These are phyloP conservation scores for Valencia hispanica DNA, from an alignment of 2,797 vertebrate genomes.

Conservation along the genomic window DNA sequence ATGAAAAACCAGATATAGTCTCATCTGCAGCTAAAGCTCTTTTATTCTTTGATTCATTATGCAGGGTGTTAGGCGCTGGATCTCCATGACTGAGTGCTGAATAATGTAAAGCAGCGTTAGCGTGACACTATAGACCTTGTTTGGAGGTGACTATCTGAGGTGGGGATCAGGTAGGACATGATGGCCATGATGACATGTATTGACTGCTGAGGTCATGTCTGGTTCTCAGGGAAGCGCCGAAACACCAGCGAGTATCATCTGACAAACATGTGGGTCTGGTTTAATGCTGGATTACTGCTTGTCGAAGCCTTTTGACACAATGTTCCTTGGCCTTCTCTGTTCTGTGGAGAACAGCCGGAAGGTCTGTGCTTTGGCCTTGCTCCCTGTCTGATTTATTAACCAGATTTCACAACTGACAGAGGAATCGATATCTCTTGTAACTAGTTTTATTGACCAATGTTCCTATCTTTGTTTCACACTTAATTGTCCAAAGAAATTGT, in stretches of 20 bases:
- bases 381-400: constrained; percentile 23
- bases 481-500: neutral
- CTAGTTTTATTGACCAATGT: too few relatives aligned
- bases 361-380: constrained; percentile 2
- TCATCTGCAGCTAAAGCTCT: constrained; percentile 48
- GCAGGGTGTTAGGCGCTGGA: constrained; percentile 58
- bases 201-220: constrained; percentile 73
- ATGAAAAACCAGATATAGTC: constrained; percentile 52
- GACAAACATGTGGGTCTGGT: constrained; percentile 72
- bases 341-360: constrained; percentile 15
- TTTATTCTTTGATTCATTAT: constrained; percentile 72
- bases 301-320: constrained; percentile 28
- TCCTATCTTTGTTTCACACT: neutral
- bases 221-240: constrained; percentile 51
- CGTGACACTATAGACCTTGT: constrained; percentile 41
- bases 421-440: neutral
- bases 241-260: constrained; percentile 56
- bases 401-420: neutral
- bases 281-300: constrained; percentile 60
- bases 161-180: constrained; percentile 64
- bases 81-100: constrained; percentile 59
- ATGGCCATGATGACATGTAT: constrained; percentile 50
- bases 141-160: constrained; percentile 55
- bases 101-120: constrained; percentile 62
- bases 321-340: constrained; percentile 43